Evolutionary conservation across 2,113 vertebrate species (phyloP).

Genomic region (Cryptoleucopteryx plumbea): DNA sequence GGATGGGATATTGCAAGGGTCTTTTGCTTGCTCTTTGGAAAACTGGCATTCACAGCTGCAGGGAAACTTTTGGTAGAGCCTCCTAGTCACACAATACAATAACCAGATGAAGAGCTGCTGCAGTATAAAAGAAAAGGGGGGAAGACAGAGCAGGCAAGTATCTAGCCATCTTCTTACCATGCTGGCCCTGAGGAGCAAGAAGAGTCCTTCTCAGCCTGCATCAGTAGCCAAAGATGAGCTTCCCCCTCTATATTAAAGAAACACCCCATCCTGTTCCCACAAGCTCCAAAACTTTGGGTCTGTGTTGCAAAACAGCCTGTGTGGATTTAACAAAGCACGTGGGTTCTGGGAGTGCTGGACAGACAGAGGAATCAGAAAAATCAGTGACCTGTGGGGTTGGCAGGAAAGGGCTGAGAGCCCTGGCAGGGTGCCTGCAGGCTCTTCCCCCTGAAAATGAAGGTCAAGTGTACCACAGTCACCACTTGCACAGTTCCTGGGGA

Average conservation of each 20-base stretch:
- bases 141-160: background rate
- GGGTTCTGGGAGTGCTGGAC: background rate
- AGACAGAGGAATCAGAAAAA: background rate
- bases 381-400: no score
- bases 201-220: background rate
- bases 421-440: background rate
- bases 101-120: background rate
- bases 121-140: background rate
- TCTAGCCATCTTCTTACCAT: background rate
- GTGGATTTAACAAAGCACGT: background rate
- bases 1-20: background rate
- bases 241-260: background rate
- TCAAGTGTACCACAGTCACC: fast-evolving
- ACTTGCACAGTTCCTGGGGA: background rate
- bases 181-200: background rate
- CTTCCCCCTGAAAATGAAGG: background rate
- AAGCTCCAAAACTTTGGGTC: background rate
- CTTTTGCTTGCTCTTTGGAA: background rate
- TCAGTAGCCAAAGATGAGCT: background rate
- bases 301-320: background rate
- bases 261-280: background rate
- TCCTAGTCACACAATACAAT: background rate
- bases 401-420: background rate
- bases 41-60: background rate
- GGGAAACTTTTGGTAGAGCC: background rate